Conservation (phyloP, 2,888 invertebrate genomes). For the Rosalia funebris region DNA sequence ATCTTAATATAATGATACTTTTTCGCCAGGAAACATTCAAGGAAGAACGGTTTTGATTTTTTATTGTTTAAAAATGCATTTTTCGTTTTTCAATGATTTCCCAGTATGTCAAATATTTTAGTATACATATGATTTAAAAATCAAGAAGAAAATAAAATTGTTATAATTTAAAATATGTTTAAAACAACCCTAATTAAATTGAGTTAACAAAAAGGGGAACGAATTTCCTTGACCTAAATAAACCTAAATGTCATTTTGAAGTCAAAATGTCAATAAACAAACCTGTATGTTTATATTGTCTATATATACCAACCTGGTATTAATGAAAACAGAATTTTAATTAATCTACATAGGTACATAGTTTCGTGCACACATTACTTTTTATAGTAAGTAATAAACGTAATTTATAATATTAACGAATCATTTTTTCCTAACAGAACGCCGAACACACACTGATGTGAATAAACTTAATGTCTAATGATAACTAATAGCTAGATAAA, state of each 20-base stretch:
- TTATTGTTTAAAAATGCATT: too few relatives aligned
- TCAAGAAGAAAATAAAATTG: too few relatives aligned
- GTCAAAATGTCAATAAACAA: not conserved
- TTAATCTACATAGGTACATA: not conserved
- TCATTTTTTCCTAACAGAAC: not conserved
- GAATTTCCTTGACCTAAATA: constrained; percentile 1
- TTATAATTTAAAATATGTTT: too few relatives aligned
- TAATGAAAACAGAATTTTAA: not conserved
- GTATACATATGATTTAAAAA: too few relatives aligned
- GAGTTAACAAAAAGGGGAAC: too few relatives aligned
- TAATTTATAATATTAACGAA: not conserved
- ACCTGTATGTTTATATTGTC: not conserved
- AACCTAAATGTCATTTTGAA: not conserved
- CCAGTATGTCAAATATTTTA: too few relatives aligned
- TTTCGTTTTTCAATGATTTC: too few relatives aligned
- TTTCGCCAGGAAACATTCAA: too few relatives aligned
- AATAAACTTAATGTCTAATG: constrained; percentile 3
- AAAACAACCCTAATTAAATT: too few relatives aligned
- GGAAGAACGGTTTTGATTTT: too few relatives aligned
- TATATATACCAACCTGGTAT: not conserved
- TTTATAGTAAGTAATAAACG: not conserved
- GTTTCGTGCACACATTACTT: not conserved
- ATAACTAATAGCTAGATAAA: constrained; percentile 7
- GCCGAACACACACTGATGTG: not conserved
- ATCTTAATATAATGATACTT: too few relatives aligned